These are phyloP conservation scores for Temnothorax rugatulus DNA, from an alignment of 2,888 invertebrate species.

Conservation along the genomic window DNA sequence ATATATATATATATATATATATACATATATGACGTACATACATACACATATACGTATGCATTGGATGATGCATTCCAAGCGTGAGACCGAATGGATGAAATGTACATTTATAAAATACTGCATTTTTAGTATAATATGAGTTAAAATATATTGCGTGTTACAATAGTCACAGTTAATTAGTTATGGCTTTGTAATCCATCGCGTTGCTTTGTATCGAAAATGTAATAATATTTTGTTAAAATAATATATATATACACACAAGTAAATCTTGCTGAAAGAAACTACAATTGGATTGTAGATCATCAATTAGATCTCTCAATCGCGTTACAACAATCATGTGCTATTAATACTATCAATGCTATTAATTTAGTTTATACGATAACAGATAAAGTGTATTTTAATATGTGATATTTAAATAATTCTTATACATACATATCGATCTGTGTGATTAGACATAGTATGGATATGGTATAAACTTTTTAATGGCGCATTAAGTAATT, in stretches of 20 bases:
- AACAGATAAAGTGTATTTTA: background rate
- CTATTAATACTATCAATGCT: conserved; percentile 2
- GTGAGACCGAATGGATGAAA: conserved; percentile 83
- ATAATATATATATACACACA: background rate
- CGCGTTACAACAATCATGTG: conserved; percentile 16
- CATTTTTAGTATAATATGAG: background rate
- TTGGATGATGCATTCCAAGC: conserved; percentile 82
- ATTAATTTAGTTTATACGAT: background rate
- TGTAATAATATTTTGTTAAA: conserved; percentile 11
- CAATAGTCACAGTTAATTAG: conserved; percentile 5
- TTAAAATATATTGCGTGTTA: conserved; percentile 26
- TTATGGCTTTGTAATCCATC: background rate
- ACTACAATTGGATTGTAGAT: background rate
- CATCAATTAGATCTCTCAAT: conserved; percentile 4
- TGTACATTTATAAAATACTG: conserved; percentile 71
- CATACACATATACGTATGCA: conserved; percentile 69
- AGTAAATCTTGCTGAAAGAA: background rate
- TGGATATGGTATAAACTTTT: background rate
- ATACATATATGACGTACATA: conserved; percentile 58
- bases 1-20: conserved; percentile 62
- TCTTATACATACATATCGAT: background rate
- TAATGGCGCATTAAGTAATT: conserved; percentile 14
- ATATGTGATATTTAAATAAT: background rate
- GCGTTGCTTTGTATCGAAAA: background rate
- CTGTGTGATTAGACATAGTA: conserved; percentile 41